Conservation (phyloP, 2,888 invertebrate species). For the Andrena marginata region DNA sequence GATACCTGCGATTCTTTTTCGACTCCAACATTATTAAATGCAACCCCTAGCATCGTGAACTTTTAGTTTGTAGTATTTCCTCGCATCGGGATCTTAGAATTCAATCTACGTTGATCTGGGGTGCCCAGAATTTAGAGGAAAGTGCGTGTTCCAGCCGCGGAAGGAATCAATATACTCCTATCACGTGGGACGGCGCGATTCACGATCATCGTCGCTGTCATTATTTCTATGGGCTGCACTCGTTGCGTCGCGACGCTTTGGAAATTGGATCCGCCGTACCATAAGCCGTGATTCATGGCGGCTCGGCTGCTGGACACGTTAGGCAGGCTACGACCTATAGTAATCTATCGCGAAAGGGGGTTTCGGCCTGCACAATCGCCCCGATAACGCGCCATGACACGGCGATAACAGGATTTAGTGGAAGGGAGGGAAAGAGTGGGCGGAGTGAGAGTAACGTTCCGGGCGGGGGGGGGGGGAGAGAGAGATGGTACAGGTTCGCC, state of each 20-base stretch:
- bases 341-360: constrained; percentile 77
- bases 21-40: no score
- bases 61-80: no score
- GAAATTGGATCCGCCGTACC: constrained; percentile 70
- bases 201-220: constrained; percentile 47
- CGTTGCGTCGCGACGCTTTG: constrained; percentile 53
- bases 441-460: constrained; percentile 42
- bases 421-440: constrained; percentile 50
- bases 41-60: no score
- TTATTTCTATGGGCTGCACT: constrained; percentile 64
- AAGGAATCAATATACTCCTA: constrained; percentile 35
- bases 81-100: no score
- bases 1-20: no score
- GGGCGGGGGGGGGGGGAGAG: constrained; percentile 1
- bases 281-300: constrained; percentile 71
- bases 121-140: neutral
- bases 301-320: constrained; percentile 63
- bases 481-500: constrained; percentile 34
- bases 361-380: constrained; percentile 73
- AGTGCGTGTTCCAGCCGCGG: neutral
- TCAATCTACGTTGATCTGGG: neutral
- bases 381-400: constrained; percentile 75
- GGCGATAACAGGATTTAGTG: constrained; percentile 76
- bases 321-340: constrained; percentile 70
- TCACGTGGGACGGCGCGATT: constrained; percentile 7